phyloP scores from a whole-genome alignment of 2,888 invertebrate genomes.

The Hydraecia micacea region DNA sequence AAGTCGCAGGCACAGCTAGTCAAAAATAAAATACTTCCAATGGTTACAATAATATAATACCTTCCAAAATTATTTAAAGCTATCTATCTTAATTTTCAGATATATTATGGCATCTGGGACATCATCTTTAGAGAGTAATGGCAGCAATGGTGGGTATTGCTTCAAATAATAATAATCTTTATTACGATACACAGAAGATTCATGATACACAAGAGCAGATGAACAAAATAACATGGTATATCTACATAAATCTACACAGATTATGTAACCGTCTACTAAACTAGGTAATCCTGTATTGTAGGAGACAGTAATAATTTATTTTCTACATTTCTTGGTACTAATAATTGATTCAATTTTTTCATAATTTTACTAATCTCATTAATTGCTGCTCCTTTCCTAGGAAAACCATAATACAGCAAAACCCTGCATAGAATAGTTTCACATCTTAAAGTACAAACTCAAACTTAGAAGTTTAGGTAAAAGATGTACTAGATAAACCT shows the following conservation, averaged over 20 bases:
- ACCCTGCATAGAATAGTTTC: no score
- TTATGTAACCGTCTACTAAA: no score
- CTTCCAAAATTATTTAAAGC: background rate
- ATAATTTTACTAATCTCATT: background rate
- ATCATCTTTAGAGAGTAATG: constrained; percentile 94
- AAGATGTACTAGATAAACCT: background rate
- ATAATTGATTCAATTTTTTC: background rate
- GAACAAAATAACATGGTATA: no score
- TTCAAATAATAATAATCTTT: no score
- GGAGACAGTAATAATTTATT: no score
- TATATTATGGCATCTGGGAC: constrained; percentile 94
- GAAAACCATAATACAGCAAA: background rate
- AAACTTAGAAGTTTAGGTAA: background rate
- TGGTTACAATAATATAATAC: background rate
- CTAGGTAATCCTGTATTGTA: no score
- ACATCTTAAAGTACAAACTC: background rate
- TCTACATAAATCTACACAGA: no score
- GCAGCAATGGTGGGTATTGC: constrained; percentile 92
- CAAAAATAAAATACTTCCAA: background rate
- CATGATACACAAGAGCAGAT: no score
- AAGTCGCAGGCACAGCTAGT: no score
- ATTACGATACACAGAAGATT: no score
- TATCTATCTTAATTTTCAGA: constrained; percentile 75
- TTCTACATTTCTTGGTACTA: background rate
- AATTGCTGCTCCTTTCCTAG: background rate